Percentiles rank a stretch among this genome's conserved stretches.
phyloP scores from a whole-genome alignment of 2,888 invertebrate species.

The Standfussiana lucernea region DNA sequence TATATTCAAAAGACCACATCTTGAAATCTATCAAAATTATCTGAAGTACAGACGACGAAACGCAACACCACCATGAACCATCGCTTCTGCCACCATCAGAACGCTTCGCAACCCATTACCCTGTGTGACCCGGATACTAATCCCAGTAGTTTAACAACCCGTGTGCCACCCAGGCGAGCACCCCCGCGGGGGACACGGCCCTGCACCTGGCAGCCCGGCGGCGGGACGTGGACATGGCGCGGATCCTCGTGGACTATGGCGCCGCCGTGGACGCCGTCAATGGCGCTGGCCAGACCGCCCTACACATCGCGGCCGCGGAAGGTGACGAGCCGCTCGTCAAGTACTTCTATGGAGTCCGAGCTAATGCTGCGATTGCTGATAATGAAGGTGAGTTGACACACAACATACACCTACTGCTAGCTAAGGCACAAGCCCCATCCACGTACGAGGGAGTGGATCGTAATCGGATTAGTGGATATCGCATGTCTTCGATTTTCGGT shows the following conservation, averaged over 20 bases:
- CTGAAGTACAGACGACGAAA: conserved; percentile 6
- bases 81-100: conserved; percentile 28
- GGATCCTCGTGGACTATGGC: conserved; percentile 97
- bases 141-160: conserved; percentile 62
- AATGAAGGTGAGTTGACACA: conserved; percentile 92
- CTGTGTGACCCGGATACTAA: conserved; percentile 60
- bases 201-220: conserved; percentile 98
- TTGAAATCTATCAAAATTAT: neutral
- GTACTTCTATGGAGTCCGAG: conserved; percentile 98
- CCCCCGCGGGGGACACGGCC: conserved; percentile 97
- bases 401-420: neutral
- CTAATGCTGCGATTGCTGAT: conserved; percentile 98
- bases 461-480: neutral
- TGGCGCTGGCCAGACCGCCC: conserved; percentile 97
- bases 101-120: conserved; percentile 49
- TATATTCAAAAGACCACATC: neutral
- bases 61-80: conserved; percentile 29
- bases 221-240: conserved; percentile 97
- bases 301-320: conserved; percentile 98
- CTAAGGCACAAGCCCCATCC: neutral
- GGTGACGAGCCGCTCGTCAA: conserved; percentile 98
- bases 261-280: conserved; percentile 98
- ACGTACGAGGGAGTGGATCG: neutral
- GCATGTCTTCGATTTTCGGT: neutral
- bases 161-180: conserved; percentile 91